Evolutionary conservation across 2,113 vertebrate genomes (phyloP).

Genomic region (Microtus richardsoni): DNA sequence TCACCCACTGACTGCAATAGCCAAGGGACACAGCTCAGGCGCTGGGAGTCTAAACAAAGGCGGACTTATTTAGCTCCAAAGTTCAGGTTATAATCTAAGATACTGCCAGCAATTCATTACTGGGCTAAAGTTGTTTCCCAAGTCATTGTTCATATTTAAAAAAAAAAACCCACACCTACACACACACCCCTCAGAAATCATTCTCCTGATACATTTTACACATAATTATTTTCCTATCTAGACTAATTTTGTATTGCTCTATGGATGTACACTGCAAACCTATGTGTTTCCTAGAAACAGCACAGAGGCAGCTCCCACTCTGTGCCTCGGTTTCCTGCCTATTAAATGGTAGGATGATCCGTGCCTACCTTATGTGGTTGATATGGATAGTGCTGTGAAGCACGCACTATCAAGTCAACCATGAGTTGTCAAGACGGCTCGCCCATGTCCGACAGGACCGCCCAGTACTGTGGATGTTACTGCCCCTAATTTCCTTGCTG

Average conservation of each 20-base stretch:
- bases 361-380: neutral
- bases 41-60: neutral
- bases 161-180: neutral
- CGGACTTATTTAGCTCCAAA: neutral
- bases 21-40: neutral
- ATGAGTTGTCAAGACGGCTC: neutral
- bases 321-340: neutral
- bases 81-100: neutral
- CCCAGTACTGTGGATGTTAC: neutral
- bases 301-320: neutral
- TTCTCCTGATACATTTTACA: neutral
- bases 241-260: neutral
- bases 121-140: neutral
- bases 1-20: neutral
- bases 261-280: neutral
- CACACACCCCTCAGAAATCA: neutral
- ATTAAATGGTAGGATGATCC: neutral
- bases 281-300: neutral
- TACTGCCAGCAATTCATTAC: neutral
- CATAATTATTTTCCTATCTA: neutral
- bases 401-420: neutral
- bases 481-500: neutral
- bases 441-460: neutral
- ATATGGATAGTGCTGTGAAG: rapidly evolving
- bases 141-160: neutral